These are phyloP conservation scores for Heliconius erato DNA, from an alignment of 2,888 invertebrate species.

Conservation along the genomic window DNA sequence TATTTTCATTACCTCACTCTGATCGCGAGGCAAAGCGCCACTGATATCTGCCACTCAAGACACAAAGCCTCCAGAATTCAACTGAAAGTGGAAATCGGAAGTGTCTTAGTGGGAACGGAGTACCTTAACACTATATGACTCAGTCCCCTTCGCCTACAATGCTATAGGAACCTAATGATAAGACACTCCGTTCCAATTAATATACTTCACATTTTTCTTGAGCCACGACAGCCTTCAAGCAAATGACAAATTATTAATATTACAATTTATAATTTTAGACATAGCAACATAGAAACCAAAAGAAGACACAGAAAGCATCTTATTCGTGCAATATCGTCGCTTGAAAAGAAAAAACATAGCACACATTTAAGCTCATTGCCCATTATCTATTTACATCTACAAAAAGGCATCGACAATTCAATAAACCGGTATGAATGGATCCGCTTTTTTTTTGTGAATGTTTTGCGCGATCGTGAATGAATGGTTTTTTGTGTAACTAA, in stretches of 20 bases:
- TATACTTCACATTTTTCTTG: too few species aligned
- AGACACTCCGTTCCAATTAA: too few species aligned
- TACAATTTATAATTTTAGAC: not conserved
- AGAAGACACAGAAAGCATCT: not conserved
- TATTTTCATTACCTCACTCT: not conserved
- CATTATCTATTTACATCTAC: constrained; percentile 39
- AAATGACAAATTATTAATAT: not conserved
- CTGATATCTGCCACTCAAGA: not conserved
- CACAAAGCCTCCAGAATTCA: too few species aligned
- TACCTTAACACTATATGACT: too few species aligned
- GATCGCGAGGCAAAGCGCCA: not conserved
- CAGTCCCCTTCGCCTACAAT: too few species aligned
- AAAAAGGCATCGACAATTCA: constrained; percentile 46
- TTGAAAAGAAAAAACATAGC: constrained; percentile 30
- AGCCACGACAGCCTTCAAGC: too few species aligned
- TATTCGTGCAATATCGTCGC: constrained; percentile 13
- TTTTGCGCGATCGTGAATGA: constrained; percentile 53
- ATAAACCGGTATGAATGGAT: constrained; percentile 51
- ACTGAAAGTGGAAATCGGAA: too few species aligned
- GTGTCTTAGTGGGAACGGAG: too few species aligned
- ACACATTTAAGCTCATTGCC: constrained; percentile 30
- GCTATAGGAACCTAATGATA: too few species aligned
- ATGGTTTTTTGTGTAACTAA: constrained; percentile 53
- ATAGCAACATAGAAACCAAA: not conserved
- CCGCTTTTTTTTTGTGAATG: constrained; percentile 46